Evolutionary conservation across 92 coral and sea anemone species (phyloP).

Genomic region (Micromussa lordhowensis): DNA sequence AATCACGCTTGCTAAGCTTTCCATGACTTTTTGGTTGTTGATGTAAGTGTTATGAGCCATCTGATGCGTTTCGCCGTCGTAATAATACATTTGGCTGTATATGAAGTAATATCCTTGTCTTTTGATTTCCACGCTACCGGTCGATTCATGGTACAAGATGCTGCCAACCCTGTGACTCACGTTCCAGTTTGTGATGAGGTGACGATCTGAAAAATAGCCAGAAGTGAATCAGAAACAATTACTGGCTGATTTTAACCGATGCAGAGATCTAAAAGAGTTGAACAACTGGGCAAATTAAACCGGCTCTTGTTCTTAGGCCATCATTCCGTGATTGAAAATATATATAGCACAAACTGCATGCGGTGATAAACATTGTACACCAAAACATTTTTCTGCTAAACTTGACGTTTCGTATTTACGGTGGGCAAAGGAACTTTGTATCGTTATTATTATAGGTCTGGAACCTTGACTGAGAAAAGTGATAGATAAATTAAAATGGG

Average conservation of each 20-base stretch:
- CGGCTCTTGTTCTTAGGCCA: no score
- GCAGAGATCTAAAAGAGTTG: neutral
- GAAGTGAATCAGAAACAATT: neutral
- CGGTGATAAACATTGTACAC: no score
- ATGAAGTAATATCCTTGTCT: slow-evolving; percentile 72
- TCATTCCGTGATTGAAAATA: no score
- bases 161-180: slow-evolving; percentile 69
- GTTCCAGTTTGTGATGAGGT: slow-evolving; percentile 30
- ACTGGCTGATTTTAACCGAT: neutral
- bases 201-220: neutral
- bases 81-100: slow-evolving; percentile 82
- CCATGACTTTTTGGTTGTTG: slow-evolving; percentile 55
- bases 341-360: no score
- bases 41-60: slow-evolving; percentile 66
- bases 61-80: slow-evolving; percentile 47
- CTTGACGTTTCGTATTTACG: no score
- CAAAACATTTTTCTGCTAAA: no score
- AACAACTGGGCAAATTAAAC: neutral
- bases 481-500: no score
- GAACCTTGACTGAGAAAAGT: no score
- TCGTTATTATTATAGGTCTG: no score
- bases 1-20: slow-evolving; percentile 58
- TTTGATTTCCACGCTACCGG: slow-evolving; percentile 58
- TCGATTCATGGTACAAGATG: slow-evolving; percentile 54
- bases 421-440: no score